These are phyloP conservation scores for Setipinna tenuifilis DNA, from an alignment of 2,797 vertebrate genomes.

Conservation along the genomic window DNA sequence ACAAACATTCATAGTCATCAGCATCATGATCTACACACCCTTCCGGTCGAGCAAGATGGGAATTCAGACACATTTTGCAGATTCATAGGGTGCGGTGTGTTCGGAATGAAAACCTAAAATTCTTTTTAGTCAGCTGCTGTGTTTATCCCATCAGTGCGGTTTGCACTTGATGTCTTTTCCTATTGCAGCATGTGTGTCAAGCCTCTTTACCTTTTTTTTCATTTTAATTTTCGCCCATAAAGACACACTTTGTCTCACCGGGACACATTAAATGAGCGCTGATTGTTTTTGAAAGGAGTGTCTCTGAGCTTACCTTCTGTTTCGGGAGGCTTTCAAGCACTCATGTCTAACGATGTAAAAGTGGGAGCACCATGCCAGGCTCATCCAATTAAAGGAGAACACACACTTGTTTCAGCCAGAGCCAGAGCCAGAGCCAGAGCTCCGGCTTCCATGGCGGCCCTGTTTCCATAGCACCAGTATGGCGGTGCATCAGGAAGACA, in stretches of 20 bases:
- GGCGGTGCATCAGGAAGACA: constrained; percentile 40
- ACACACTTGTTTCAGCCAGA: constrained; percentile 53
- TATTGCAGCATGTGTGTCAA: not conserved
- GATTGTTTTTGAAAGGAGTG: constrained; percentile 11
- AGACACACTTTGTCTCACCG: not conserved
- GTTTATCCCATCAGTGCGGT: not conserved
- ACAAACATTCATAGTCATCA: not conserved
- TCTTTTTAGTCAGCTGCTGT: not conserved
- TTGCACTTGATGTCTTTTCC: not conserved
- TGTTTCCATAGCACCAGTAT: constrained; percentile 64
- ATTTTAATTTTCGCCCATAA: not conserved
- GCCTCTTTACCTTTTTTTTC: not conserved
- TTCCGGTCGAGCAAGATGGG: not conserved
- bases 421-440: constrained; percentile 54
- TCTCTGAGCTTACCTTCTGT: constrained; percentile 12
- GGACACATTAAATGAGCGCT: not conserved
- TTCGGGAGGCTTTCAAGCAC: not conserved
- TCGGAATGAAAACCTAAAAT: not conserved
- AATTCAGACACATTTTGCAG: not conserved
- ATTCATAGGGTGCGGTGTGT: not conserved
- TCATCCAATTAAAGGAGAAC: constrained; percentile 59
- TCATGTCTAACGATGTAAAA: constrained; percentile 15
- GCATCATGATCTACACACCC: not conserved
- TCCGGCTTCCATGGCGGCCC: constrained; percentile 55
- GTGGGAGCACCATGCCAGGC: not conserved